Evolutionary conservation across 2,797 vertebrate genomes (phyloP).

Genomic region (Rhadinocentrus ornatus): DNA sequence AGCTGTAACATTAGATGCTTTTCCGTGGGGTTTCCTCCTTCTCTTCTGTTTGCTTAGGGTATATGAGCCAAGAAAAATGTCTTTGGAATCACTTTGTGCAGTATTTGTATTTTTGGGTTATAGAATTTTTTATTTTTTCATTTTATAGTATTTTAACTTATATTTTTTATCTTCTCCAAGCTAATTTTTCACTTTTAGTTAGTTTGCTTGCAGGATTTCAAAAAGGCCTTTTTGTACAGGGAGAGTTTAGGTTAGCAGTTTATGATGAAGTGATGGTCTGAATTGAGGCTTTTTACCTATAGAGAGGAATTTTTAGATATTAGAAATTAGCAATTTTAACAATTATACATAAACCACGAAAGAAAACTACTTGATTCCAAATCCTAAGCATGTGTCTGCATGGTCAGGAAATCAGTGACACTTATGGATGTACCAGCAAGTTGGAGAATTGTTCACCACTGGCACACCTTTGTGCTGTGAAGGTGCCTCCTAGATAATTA

Average conservation of each 20-base stretch:
- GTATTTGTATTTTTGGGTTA: slow-evolving; percentile 29
- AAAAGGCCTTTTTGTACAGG: slow-evolving; percentile 32
- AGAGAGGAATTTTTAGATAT: slow-evolving; percentile 36
- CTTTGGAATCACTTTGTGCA: slow-evolving; percentile 47
- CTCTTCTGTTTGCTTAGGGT: slow-evolving; percentile 50
- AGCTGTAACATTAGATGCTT: slow-evolving; percentile 73
- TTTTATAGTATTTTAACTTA: slow-evolving; percentile 27
- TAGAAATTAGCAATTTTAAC: slow-evolving; percentile 26
- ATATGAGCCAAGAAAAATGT: slow-evolving; percentile 54
- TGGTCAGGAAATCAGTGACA: slow-evolving; percentile 76
- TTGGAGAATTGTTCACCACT: slow-evolving; percentile 80
- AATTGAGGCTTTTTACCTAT: slow-evolving; percentile 37
- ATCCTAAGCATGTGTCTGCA: slow-evolving; percentile 79
- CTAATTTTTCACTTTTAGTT: slow-evolving; percentile 14
- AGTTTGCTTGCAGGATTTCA: slow-evolving; percentile 45
- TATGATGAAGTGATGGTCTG: slow-evolving; percentile 39
- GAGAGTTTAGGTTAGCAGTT: slow-evolving; percentile 18
- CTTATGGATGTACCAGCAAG: slow-evolving; percentile 72
- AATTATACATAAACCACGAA: slow-evolving; percentile 46
- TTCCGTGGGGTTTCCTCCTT: slow-evolving; percentile 54
- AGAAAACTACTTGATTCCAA: slow-evolving; percentile 66
- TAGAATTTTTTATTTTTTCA: slow-evolving; percentile 27
- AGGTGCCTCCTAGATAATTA: slow-evolving; percentile 76
- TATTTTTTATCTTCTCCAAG: slow-evolving; percentile 11
- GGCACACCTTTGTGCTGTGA: slow-evolving; percentile 71